Conservation (phyloP, 2,888 invertebrate genomes). For the Drosophila sordidula region DNA sequence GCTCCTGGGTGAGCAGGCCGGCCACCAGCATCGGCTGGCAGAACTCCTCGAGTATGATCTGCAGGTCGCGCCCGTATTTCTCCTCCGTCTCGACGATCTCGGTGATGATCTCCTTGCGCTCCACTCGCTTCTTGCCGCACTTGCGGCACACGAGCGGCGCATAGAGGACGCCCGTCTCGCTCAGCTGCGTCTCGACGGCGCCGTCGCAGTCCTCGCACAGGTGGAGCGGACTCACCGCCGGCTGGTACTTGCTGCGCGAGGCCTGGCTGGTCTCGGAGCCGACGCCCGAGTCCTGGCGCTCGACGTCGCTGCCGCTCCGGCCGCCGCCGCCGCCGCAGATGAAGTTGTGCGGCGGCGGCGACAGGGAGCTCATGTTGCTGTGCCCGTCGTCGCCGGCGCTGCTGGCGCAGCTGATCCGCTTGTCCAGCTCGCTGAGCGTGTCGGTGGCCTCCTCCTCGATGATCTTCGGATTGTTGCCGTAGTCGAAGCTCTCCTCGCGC, state of each 20-base stretch:
- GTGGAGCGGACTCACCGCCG: constrained; percentile 87
- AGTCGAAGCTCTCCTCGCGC: constrained; percentile 89
- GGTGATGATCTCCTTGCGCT: constrained; percentile 96
- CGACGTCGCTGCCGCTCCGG: constrained; percentile 88
- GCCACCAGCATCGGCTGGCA: constrained; percentile 97
- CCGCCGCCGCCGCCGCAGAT: constrained; percentile 63
- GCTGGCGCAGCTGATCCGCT: constrained; percentile 64
- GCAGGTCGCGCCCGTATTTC: constrained; percentile 96
- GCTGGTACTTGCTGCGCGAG: constrained; percentile 90
- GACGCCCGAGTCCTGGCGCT: constrained; percentile 96
- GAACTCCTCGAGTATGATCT: constrained; percentile 96
- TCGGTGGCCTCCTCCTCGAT: constrained; percentile 87
- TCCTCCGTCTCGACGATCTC: constrained; percentile 98
- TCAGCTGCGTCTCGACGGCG: constrained; percentile 90
- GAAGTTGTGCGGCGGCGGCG: constrained; percentile 76
- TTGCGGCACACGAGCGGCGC: constrained; percentile 94
- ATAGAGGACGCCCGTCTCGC: constrained; percentile 90
- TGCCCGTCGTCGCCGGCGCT: constrained; percentile 89
- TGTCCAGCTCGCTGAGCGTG: constrained; percentile 87
- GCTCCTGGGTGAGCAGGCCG: constrained; percentile 95
- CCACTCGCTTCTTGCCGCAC: constrained; percentile 94
- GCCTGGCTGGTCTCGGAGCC: constrained; percentile 96
- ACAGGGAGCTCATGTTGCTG: constrained; percentile 87
- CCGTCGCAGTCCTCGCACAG: constrained; percentile 95
- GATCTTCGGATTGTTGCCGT: constrained; percentile 86